Percentiles rank a stretch among this genome's conserved stretches.
Conservation (phyloP, 2,888 invertebrate genomes). For the Globia sparganii region DNA sequence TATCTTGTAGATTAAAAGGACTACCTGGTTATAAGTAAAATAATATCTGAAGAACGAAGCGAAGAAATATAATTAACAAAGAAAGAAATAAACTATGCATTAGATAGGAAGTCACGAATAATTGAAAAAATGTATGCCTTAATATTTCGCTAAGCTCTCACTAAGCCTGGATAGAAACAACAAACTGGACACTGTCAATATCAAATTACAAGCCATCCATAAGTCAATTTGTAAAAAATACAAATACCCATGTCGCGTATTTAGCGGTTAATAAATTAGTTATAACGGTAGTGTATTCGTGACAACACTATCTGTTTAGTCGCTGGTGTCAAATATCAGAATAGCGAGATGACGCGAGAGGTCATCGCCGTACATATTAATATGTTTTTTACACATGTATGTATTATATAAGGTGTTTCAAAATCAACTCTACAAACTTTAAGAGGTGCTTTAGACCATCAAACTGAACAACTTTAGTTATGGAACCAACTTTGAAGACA, state of each 20-base stretch:
- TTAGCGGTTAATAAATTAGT: conserved; percentile 27
- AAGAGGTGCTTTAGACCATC: no score
- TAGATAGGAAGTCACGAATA: neutral
- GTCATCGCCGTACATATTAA: conserved; percentile 19
- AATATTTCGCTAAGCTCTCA: neutral
- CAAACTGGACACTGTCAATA: conserved; percentile 23
- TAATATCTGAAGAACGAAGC: neutral
- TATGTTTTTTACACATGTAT: neutral
- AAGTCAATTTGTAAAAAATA: conserved; percentile 1
- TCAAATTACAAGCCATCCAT: conserved; percentile 34
- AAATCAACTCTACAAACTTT: no score
- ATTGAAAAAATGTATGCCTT: neutral
- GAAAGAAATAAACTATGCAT: neutral
- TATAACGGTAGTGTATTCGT: conserved; percentile 42
- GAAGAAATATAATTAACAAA: neutral
- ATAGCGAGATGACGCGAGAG: conserved; percentile 14
- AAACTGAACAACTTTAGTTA: no score
- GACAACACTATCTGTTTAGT: conserved; percentile 6
- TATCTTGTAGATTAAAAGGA: neutral
- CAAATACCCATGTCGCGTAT: conserved; percentile 24
- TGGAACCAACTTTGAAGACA: no score
- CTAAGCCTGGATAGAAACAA: neutral
- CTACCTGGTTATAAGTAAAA: neutral
- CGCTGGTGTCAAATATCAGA: conserved; percentile 17
- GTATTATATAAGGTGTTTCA: no score